Conservation (phyloP, 2,888 invertebrate species). For the Balanococcus diminutus region DNA sequence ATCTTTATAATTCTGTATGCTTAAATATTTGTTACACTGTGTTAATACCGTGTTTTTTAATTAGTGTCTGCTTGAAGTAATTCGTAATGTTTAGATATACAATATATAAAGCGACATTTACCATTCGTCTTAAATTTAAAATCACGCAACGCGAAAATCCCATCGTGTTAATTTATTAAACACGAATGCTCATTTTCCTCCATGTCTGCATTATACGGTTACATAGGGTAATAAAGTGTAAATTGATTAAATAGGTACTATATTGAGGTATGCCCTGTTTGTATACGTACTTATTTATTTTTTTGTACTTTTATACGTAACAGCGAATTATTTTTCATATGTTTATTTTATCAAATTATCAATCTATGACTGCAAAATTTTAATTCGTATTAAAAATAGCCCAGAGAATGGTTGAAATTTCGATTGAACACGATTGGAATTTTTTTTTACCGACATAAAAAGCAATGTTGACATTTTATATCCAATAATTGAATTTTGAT, state of each 20-base stretch:
- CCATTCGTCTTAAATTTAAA: constrained; percentile 5
- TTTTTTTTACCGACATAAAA: neutral
- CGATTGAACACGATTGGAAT: neutral
- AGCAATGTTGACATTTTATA: neutral
- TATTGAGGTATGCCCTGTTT: too few species aligned
- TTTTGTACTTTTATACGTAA: too few species aligned
- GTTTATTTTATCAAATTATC: too few species aligned
- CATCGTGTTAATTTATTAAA: neutral
- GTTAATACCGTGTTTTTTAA: neutral
- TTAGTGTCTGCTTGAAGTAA: constrained; percentile 27
- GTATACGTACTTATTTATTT: neutral
- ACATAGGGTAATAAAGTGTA: neutral
- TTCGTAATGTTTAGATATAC: constrained; percentile 30
- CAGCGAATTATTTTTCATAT: too few species aligned
- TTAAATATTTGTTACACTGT: constrained; percentile 13
- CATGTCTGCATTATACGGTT: neutral
- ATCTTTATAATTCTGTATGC: constrained; percentile 17
- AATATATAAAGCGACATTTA: constrained; percentile 32
- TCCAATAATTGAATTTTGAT: neutral
- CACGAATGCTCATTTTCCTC: neutral
- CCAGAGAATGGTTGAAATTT: neutral
- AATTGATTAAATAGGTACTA: neutral
- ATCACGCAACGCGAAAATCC: neutral
- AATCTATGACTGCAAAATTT: neutral
- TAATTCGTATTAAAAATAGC: neutral